Evolutionary conservation across 2,888 invertebrate genomes (phyloP), one percentile per base, ranked within the genome.

Genomic region (Caenorhabditis zanzibari): DNA sequence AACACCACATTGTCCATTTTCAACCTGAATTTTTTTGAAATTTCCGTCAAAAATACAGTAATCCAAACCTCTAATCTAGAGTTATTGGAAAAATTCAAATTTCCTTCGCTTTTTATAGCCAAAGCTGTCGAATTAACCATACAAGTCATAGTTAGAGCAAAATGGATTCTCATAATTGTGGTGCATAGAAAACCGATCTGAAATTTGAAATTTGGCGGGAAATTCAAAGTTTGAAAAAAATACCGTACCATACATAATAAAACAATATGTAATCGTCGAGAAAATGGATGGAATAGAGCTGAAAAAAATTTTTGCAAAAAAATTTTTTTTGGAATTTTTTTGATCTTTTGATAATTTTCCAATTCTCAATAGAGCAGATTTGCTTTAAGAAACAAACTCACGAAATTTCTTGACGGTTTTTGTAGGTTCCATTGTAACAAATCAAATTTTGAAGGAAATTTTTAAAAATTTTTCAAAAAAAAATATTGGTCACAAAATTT

Each of bases 61-160:
- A n/a, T 24, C 1, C 10, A 24, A 28, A 72, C 72, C 59, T 72
- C 59, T 12, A 32, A 6, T 6, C 32, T 32, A 6, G 38, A 38
- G 10, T 12, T 12, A 6, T 61, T 14, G 7, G 61, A 38, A 10
- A 73, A 22, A 63, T 49, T 72, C 2, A 58, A 71, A 41, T 58
- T 58, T 32, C 16, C 41, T 9, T 59, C 63, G 44, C 35, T 79
- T 32, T 72, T 54, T 0, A 80, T 12, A 12, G 81, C 74, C n/a
- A 85, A 72, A 0, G 85, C 85, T 12, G 85, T 85, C 5, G 85
- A 85, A 54, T 85, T 85, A 7, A 85, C 52, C 86, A 86, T 86
- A 71, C 86, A 86, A 22, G 84, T 86, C 84, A 86, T 86, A 0
- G 86, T 86, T 4, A 86, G 58, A 0, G 82, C 80, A 24, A 84